phyloP scores from a whole-genome alignment of 1,140 invertebrate genomes.

The Brachionus sp. region DNA sequence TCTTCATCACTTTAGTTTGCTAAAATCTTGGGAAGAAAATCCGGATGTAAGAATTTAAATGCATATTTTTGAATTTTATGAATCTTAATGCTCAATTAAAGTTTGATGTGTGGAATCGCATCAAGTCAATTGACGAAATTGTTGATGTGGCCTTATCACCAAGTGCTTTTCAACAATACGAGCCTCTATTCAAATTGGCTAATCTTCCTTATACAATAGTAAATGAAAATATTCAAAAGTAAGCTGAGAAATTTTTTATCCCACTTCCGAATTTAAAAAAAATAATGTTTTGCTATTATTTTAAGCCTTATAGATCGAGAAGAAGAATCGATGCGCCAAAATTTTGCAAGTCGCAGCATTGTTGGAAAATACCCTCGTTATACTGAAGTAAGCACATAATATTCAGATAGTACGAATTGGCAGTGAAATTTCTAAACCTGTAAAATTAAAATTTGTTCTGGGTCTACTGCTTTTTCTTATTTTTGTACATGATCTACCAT shows the following conservation, averaged over 20 bases:
- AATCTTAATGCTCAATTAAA: not conserved
- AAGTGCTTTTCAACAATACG: not conserved
- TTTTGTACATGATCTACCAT: too few relatives aligned
- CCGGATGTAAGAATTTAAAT: not conserved
- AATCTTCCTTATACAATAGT: not conserved
- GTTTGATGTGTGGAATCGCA: conserved; percentile 20
- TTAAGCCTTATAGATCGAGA: not conserved
- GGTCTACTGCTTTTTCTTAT: too few relatives aligned
- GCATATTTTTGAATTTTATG: not conserved
- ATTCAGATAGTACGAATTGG: too few relatives aligned
- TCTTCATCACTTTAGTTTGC: not conserved
- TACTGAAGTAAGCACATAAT: not conserved
- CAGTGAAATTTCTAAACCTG: too few relatives aligned
- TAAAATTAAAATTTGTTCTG: too few relatives aligned
- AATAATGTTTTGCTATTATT: too few relatives aligned
- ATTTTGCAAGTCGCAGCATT: not conserved
- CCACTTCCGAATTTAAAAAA: too few relatives aligned
- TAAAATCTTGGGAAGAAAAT: not conserved
- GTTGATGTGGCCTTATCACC: conserved; percentile 2
- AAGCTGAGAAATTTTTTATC: not conserved
- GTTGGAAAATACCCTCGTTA: not conserved
- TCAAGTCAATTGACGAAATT: not conserved
- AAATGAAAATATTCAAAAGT: conserved; percentile 18
- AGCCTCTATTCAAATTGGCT: not conserved
- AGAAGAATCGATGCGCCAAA: not conserved